Percentiles rank a stretch among this genome's conserved stretches.
phyloP scores from a whole-genome alignment of 2,797 vertebrate species.

The Anisognathus igniventris region DNA sequence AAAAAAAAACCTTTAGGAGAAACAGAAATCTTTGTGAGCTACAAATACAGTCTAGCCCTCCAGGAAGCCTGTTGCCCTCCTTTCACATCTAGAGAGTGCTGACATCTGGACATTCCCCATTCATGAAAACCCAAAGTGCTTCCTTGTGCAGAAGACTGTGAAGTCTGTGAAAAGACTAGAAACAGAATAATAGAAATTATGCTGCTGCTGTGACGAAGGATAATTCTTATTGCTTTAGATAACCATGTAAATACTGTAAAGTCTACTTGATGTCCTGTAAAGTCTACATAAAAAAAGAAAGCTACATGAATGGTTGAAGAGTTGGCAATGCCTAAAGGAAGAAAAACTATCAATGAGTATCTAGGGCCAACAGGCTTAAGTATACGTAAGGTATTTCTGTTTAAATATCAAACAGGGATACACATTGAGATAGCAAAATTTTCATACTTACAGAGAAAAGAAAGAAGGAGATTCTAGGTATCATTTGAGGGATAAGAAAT shows the following conservation, averaged over 20 bases:
- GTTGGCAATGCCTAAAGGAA: not conserved
- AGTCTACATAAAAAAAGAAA: not conserved
- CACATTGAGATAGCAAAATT: not conserved
- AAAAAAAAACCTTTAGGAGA: not conserved
- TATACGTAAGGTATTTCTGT: not conserved
- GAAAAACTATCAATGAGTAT: not conserved
- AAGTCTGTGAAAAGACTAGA: not conserved
- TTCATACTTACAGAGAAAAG: not conserved
- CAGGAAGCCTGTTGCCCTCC: not conserved
- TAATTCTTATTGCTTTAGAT: not conserved
- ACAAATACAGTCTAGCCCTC: not conserved
- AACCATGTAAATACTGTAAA: not conserved
- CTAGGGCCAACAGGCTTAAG: not conserved
- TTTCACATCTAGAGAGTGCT: not conserved
- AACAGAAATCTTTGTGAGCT: not conserved
- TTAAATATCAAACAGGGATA: not conserved
- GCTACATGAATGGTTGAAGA: not conserved
- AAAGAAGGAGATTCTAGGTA: not conserved
- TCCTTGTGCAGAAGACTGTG: not conserved
- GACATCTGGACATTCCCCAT: not conserved
- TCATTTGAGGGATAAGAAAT: not conserved
- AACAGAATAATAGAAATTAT: not conserved
- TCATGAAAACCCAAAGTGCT: not conserved
- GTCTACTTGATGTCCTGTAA: not conserved
- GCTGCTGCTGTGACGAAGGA: not conserved